Base-by-base conservation (phyloP, 2,113 vertebrate genomes). In the Calyptommatus sinebrachiatus region DNA sequence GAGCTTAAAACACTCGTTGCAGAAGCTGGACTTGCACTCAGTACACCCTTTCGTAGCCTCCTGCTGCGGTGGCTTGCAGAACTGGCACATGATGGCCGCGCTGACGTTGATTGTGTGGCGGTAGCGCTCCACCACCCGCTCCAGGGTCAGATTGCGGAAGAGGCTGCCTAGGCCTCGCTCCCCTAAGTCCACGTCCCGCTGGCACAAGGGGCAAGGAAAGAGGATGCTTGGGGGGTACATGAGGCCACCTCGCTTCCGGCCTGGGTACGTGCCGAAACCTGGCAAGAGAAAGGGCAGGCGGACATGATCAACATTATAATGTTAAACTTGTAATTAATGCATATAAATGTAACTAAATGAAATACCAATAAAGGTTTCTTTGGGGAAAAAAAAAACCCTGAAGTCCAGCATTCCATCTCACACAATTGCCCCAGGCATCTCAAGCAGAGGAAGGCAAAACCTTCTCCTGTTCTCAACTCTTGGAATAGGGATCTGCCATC, bases 1-100 rank as follows among this genome's bases (percentile, higher is more conserved):
- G 74, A 99, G 97, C 86, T 99, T 99, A 92, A 99, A 99, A 91
- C 98, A 99, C 83, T 98, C 97, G 0, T 99, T 99, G 93, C 98
- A 99, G 93, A 99, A 99, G 93, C 97, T 98, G 73, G 97, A 94
- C 1, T 97, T 94, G 92, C 98, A 99, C 94, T 99, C 98, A 0
- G 97, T 96, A 68, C 98, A 99, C 92, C 98, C 97, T 88, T 99
- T 99, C 50, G 96, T 97, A 91, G 98, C 98, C 89, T 99, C 98
- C 81, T 97, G 94, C 31, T 95, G 93, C 0, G 97, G 97, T 16
- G 98, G 96, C 80, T 99, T 99, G 90, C 98, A 99, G 93, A 98
- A 94, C 89, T 97, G 97, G 92, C 98, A 99, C 95, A 96, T 95
- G 94, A 99, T 96, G 90, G 97, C 96, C 0, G 93, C 91, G 31